Evolutionary conservation across 2,113 vertebrate genomes (phyloP).

Genomic region (Clarias gariepinus): DNA sequence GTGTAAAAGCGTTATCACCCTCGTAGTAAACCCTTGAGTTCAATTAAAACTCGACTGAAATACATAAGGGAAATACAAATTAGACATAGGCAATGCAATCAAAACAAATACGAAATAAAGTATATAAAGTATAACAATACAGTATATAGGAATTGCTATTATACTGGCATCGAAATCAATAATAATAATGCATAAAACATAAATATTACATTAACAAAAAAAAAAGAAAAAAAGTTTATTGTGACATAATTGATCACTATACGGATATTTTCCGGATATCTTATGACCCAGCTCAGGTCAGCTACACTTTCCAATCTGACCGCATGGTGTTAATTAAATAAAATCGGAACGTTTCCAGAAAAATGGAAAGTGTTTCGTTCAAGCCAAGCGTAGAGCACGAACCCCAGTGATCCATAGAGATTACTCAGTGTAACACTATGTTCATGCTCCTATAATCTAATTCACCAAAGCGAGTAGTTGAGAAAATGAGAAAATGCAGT

Average conservation of each 20-base stretch:
- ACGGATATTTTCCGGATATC: not conserved
- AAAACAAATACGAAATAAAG: not conserved
- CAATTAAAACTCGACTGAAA: not conserved
- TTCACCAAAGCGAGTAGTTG: not conserved
- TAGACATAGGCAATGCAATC: not conserved
- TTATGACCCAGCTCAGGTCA: not conserved
- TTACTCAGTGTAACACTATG: slow-evolving; percentile 18
- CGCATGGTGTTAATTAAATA: not conserved
- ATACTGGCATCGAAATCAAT: not conserved
- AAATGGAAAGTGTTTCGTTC: not conserved
- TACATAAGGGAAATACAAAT: not conserved
- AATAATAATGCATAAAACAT: not conserved
- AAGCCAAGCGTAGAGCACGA: not conserved
- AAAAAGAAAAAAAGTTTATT: not conserved
- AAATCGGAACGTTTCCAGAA: not conserved
- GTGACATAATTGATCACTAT: not conserved
- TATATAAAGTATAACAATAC: not conserved
- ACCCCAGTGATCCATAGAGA: not conserved
- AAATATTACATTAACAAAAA: not conserved
- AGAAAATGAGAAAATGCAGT: slow-evolving; percentile 32
- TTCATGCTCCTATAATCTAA: slow-evolving; percentile 26
- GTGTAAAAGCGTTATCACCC: not conserved
- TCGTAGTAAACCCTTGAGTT: not conserved
- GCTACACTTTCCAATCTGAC: not conserved
- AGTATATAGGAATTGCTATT: not conserved